phyloP scores from a whole-genome alignment of 2,888 invertebrate species.

The Tortricodes alternella region DNA sequence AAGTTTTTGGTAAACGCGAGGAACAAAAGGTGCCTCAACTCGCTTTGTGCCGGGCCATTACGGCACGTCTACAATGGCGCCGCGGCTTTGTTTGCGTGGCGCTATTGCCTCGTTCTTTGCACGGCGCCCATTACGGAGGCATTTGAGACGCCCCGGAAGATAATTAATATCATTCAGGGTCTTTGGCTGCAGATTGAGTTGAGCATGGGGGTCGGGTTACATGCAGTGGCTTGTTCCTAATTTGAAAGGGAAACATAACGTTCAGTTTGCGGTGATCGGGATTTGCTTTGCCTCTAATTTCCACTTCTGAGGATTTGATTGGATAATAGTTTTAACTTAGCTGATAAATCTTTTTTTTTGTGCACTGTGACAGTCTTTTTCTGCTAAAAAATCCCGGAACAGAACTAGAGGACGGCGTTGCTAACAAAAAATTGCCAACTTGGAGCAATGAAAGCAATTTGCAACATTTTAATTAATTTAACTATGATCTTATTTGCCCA shows the following conservation, averaged over 20 bases:
- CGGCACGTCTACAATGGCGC: conserved; percentile 19
- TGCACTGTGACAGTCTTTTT: no score
- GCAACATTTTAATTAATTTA: no score
- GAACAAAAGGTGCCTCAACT: conserved; percentile 22
- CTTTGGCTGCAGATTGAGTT: conserved; percentile 24
- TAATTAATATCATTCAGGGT: conserved; percentile 45
- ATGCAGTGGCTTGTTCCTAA: neutral
- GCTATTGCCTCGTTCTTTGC: conserved; percentile 26
- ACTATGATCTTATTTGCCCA: no score
- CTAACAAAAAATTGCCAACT: no score
- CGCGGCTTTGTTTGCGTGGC: conserved; percentile 24
- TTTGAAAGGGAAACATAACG: neutral
- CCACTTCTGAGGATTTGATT: neutral
- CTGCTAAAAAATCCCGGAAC: no score
- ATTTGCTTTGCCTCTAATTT: no score
- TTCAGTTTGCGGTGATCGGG: neutral
- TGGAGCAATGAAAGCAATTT: no score
- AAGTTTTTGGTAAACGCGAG: conserved; percentile 24
- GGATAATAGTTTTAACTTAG: no score
- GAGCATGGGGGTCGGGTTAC: conserved; percentile 8
- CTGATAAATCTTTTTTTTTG: no score
- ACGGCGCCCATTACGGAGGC: conserved; percentile 44
- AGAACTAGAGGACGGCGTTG: no score
- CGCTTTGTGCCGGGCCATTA: conserved; percentile 29
- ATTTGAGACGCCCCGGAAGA: conserved; percentile 41